phyloP scores from a whole-genome alignment of 2,888 invertebrate genomes.

The Rhingia rostrata region DNA sequence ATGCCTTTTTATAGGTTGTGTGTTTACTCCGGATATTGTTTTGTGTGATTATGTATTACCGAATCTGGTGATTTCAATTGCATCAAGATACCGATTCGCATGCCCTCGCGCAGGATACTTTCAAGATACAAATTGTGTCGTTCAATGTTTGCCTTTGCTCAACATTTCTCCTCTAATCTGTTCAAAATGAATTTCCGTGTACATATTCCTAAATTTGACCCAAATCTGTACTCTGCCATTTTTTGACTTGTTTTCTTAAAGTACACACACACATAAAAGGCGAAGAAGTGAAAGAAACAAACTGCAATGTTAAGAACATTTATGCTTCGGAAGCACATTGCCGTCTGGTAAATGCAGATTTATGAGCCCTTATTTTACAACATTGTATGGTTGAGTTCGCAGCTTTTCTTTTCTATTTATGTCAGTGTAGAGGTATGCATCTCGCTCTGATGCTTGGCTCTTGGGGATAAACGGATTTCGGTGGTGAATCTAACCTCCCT shows the following conservation, averaged over 20 bases:
- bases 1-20: too few species aligned
- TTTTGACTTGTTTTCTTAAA: background rate
- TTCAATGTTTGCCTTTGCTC: slow-evolving; percentile 14
- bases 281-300: slow-evolving; percentile 13
- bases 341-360: slow-evolving; percentile 67
- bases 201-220: slow-evolving; percentile 27
- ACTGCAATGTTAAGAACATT: slow-evolving; percentile 63
- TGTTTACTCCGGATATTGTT: too few species aligned
- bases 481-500: slow-evolving; percentile 23
- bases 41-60: too few species aligned
- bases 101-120: too few species aligned
- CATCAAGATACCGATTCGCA: too few species aligned
- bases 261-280: background rate
- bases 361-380: slow-evolving; percentile 64
- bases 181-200: slow-evolving; percentile 27
- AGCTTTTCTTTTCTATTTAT: slow-evolving; percentile 42
- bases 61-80: too few species aligned
- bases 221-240: slow-evolving; percentile 10
- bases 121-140: too few species aligned
- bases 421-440: background rate
- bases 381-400: slow-evolving; percentile 54
- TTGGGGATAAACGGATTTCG: slow-evolving; percentile 48
- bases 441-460: background rate
- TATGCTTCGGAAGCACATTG: slow-evolving; percentile 60
- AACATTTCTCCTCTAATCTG: slow-evolving; percentile 40